Percentiles rank a stretch among this genome's conserved stretches.
Evolutionary conservation across 1,140 invertebrate species (phyloP).

Genomic region (Uloborus diversus): DNA sequence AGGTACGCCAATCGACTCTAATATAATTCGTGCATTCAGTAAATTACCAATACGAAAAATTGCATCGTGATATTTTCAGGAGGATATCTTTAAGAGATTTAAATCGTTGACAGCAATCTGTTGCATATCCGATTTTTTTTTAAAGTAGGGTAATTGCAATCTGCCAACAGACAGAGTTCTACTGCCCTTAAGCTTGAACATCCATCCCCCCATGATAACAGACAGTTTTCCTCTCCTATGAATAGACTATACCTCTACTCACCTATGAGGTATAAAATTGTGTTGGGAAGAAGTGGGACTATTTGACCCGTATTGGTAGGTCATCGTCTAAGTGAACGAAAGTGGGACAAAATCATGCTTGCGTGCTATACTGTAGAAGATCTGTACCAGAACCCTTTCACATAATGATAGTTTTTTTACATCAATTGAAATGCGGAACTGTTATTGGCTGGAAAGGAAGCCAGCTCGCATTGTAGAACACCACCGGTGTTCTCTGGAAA

Average conservation of each 20-base stretch:
- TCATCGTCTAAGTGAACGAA: conserved; percentile 45
- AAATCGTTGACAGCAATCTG: too few species aligned
- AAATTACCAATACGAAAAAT: too few species aligned
- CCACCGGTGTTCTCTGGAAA: background rate
- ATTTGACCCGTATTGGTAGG: conserved; percentile 49
- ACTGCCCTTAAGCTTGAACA: too few species aligned
- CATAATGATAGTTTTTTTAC: background rate
- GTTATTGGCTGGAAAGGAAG: conserved; percentile 26
- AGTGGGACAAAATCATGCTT: conserved; percentile 16
- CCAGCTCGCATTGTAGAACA: conserved; percentile 38
- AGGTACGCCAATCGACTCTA: too few species aligned
- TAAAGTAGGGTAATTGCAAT: too few species aligned
- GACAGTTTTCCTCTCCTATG: too few species aligned
- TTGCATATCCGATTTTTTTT: too few species aligned
- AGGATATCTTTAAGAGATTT: too few species aligned
- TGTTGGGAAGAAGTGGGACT: background rate
- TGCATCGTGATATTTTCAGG: too few species aligned
- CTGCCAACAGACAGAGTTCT: too few species aligned
- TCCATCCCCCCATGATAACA: too few species aligned
- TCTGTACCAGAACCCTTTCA: conserved; percentile 8
- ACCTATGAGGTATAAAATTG: background rate
- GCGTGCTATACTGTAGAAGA: conserved; percentile 5
- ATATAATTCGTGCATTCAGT: too few species aligned
- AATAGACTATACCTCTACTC: background rate
- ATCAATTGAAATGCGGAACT: background rate